Evolutionary conservation across 2,888 invertebrate species (phyloP).

Genomic region (Papilio demoleus): DNA sequence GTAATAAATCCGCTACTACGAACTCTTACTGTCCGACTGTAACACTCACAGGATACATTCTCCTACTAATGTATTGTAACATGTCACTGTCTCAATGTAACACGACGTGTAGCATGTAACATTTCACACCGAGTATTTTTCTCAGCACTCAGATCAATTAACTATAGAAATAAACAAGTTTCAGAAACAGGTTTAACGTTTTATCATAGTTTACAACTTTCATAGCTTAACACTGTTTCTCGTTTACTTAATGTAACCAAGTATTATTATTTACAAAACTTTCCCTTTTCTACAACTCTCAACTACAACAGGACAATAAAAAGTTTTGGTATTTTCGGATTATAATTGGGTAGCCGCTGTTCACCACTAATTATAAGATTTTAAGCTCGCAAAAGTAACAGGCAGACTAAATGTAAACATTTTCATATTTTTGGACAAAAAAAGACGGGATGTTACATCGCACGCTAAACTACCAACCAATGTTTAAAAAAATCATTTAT

Average conservation of each 20-base stretch:
- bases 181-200: conserved; percentile 15
- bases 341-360: background rate
- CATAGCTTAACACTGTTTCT: conserved; percentile 14
- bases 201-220: conserved; percentile 16
- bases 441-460: no score
- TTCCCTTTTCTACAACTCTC: background rate
- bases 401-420: background rate
- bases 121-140: conserved; percentile 6
- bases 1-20: conserved; percentile 63
- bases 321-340: background rate
- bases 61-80: conserved; percentile 14
- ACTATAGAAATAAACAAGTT: conserved; percentile 17
- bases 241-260: conserved; percentile 16
- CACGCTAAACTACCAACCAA: no score
- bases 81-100: conserved; percentile 7
- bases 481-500: no score
- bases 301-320: background rate
- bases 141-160: conserved; percentile 12
- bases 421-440: background rate
- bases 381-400: background rate
- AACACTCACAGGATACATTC: conserved; percentile 44
- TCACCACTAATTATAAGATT: background rate
- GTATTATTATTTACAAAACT: conserved; percentile 8
- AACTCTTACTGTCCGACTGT: conserved; percentile 47
- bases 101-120: background rate